Conservation (phyloP, 2,888 invertebrate species). For the Stegophylla sp. region DNA sequence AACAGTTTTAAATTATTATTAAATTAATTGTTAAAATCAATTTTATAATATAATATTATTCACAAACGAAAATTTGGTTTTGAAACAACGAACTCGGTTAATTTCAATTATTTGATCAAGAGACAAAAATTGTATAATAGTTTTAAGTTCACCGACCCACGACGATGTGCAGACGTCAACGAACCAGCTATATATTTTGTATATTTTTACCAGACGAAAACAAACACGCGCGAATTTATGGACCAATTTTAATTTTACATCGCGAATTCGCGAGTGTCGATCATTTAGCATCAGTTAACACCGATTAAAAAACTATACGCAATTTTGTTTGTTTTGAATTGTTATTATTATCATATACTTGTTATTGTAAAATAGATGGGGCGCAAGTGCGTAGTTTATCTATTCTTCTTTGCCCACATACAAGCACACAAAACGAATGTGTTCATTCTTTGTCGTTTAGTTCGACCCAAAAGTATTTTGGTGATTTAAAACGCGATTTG, state of each 20-base stretch:
- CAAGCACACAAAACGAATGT: no score
- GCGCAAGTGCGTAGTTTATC: conserved; percentile 67
- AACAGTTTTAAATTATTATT: neutral
- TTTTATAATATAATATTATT: neutral
- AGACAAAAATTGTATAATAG: conserved; percentile 27
- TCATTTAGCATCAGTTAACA: conserved; percentile 54
- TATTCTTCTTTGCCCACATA: conserved; percentile 63
- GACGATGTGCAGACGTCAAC: conserved; percentile 38
- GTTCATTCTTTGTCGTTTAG: no score
- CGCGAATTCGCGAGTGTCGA: conserved; percentile 42
- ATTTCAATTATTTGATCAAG: conserved; percentile 37
- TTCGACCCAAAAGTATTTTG: neutral
- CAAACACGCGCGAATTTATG: neutral
- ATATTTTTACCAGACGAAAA: conserved; percentile 43
- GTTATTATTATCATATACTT: conserved; percentile 60
- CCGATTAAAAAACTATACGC: conserved; percentile 47
- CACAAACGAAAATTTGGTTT: neutral
- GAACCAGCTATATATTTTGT: conserved; percentile 14
- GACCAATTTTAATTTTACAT: conserved; percentile 32
- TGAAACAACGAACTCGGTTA: neutral
- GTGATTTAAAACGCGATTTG: conserved; percentile 4
- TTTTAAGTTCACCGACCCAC: conserved; percentile 50
- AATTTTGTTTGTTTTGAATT: conserved; percentile 30
- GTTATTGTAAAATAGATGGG: conserved; percentile 60
- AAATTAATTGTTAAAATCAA: neutral